Base-by-base conservation (phyloP, 2,797 vertebrate species). In the Micromesistius poutassou region DNA sequence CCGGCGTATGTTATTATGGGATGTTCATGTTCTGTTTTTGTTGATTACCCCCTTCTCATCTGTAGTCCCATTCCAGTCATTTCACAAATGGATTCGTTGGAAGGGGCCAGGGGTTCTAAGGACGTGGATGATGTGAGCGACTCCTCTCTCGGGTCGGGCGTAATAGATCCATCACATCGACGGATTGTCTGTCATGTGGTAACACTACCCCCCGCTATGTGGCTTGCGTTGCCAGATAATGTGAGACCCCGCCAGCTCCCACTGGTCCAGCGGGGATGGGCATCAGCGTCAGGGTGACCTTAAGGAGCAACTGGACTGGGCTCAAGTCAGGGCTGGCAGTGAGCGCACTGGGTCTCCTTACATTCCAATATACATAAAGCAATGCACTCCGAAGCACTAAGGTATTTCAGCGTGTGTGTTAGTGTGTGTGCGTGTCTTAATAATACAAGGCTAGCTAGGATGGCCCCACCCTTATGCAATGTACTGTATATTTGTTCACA, bases 261-360 rank as follows among this genome's bases (percentile, higher is more conserved):
- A 30, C 62, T 66, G 1, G 9, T 28, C 62, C 62, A 4, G 62
- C 10, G n/a, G 62, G 55, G 62, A 68, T 73, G 28, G 74, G 78
- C 71, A 85, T 78, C 84, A 76, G 74, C 75, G 80, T 81, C 79
- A 70, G 73, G 50, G 73, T 72, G 83, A 89, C 88, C 85, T 86
- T 86, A 84, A 81, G 76, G 72, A 62, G 72, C 50, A 82, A 75
- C 79, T 81, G 85, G 82, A 80, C 42, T 71, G 31, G 72, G 35
- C 76, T 83, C 82, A 83, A 76, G 30, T 82, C 72, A 70, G 78
- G 22, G 8, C 68, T 82, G 79, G 79, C 80, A 82, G 25, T 80
- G 66, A 74, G 4, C 30, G 5, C 62, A 36, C 12, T 0, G 73
- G 79, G 72, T 87, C 79, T 1, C 82, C 82, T 89, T 87, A 83